Base-by-base conservation (phyloP, 2,888 invertebrate species). In the Cepaea hortensis region DNA sequence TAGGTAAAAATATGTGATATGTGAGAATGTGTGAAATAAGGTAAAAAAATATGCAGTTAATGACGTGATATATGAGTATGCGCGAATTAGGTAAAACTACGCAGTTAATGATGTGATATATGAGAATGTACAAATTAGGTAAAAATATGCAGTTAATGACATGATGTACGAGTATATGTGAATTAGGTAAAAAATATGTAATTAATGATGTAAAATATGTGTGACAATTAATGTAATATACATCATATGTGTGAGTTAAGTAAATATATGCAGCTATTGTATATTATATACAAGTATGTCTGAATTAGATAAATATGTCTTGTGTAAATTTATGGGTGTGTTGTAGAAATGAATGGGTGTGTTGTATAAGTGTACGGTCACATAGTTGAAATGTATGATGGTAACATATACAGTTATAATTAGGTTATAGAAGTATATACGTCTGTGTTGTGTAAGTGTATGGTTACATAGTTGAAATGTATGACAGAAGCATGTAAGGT, bases 21-120 rank as follows among this genome's bases (percentile, higher is more conserved):
- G 97, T 97, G 9, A 35, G 35, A 35, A 95, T 98, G 15, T 97
- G 97, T 90, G 98, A 95, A 98, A 95, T 96, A 98, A 92, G 97
- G 97, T 97, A 94, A 93, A n/a, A 68, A 68, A 88, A 70, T n/a
- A n/a, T n/a, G n/a, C n/a, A 62, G 62, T 11, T 62, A 62, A 11
- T 7, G 15, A 80, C 65, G 48, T 73, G 61, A 61, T 83, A 15
- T 7, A 55, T 46, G 48, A 75, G 11, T 20, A n/a, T 35, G 35
- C 35, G 35, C 35, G 35, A 73, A 35, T 35, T 73, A 73, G 73
- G 48, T 46, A 9, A 11, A 4, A 48, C 18, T 6, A 0, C 18
- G 76, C 18, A 65, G 18, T 65, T 13, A 13, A 65, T 65, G 9
- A 65, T 2, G 65, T 20, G 76, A 1, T 50, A 20, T 15, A 50